Conservation (phyloP, 53 echinoderm and acorn worm species). For the Actinopyga echinites region DNA sequence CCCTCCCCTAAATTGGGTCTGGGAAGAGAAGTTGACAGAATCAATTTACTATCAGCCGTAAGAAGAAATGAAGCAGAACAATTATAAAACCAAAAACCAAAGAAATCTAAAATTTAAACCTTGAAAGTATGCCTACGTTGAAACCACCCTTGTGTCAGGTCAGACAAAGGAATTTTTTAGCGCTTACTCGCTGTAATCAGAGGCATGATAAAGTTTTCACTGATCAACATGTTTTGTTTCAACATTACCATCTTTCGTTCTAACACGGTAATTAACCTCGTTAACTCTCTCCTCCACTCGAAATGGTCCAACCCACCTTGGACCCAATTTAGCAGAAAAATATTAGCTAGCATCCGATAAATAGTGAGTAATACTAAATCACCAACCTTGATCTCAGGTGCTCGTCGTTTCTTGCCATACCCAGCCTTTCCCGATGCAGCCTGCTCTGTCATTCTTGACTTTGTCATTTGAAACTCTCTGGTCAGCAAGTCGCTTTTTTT, state of each 20-base stretch:
- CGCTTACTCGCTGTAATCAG: neutral
- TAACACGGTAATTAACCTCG: neutral
- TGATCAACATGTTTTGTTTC: neutral
- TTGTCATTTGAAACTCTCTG: neutral
- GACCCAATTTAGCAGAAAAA: conserved; percentile 57
- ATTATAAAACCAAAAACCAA: no score
- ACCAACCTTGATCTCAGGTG: conserved; percentile 5
- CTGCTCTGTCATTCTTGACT: conserved; percentile 1
- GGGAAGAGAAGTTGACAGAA: neutral
- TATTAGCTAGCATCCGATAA: conserved; percentile 43
- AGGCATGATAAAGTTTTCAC: neutral
- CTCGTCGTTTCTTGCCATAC: conserved; percentile 40
- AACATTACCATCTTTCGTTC: neutral
- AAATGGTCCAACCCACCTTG: conserved; percentile 38
- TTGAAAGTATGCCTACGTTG: no score
- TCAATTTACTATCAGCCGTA: no score
- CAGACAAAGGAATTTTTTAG: no score
- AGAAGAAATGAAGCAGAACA: no score
- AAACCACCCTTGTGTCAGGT: no score
- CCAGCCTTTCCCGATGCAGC: conserved; percentile 21
- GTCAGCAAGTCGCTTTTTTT: neutral
- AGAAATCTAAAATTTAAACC: no score
- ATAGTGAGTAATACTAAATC: conserved; percentile 44
- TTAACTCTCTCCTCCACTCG: neutral
- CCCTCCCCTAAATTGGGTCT: neutral